A percentile compares a stretch with the other conserved stretches of the same genome.
Evolutionary conservation across 1,140 invertebrate species (phyloP).

Genomic region (Diorhabda sublineata): DNA sequence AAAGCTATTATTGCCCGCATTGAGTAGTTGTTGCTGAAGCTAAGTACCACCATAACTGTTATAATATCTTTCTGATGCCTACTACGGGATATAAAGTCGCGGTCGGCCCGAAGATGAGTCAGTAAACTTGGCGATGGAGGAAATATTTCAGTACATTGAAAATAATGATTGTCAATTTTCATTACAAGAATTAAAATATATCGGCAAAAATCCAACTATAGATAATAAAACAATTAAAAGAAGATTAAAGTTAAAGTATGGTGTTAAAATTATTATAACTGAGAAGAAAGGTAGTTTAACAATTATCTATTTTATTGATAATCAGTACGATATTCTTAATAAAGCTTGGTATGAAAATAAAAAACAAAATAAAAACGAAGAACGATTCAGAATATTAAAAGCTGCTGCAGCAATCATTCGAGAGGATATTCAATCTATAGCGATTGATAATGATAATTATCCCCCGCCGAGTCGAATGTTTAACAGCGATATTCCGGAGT

Average conservation of each 20-base stretch:
- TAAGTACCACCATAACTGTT: no score
- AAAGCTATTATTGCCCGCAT: no score
- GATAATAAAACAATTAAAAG: neutral
- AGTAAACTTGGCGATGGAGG: neutral
- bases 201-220: neutral
- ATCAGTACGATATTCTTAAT: neutral
- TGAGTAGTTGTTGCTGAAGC: no score
- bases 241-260: neutral
- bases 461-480: conserved; percentile 40
- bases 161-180: neutral
- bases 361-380: no score
- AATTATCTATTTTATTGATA: neutral
- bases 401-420: conserved; percentile 21
- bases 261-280: neutral
- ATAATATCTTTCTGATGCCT: no score
- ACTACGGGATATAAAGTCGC: no score
- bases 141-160: neutral
- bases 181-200: neutral
- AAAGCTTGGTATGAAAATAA: no score
- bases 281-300: neutral
- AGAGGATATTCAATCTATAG: conserved; percentile 23
- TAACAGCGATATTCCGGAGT: conserved; percentile 39
- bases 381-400: neutral
- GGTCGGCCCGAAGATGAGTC: no score
- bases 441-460: conserved; percentile 39